Evolutionary conservation across 2,113 vertebrate genomes (phyloP), one percentile per base, ranked within the genome.

Genomic region (Brienomyrus longianalis): DNA sequence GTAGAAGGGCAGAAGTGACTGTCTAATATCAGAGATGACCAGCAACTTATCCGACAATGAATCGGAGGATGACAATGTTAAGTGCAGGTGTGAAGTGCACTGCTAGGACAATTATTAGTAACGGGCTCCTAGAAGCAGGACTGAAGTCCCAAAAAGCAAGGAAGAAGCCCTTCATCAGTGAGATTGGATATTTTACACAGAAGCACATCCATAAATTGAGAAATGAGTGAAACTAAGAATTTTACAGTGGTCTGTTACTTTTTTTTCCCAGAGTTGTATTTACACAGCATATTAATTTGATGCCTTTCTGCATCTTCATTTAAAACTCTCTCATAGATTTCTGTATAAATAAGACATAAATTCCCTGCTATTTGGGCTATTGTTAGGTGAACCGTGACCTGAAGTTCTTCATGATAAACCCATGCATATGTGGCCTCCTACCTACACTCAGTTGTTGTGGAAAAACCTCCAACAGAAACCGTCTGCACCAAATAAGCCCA

Each of bases 361-460:
- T 86, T 52, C 17, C 27, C 48, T 86, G 17, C 31, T 19, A 27
- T 10, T 86, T 86, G 9, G 43, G n/a, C 48, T 86, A 6, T 52
- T 17, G 23, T 51, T 50, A 27, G 48, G 84, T 31, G 11, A 27
- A 86, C n/a, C 2, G 50, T 48, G 23, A n/a, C 50, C 23, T 35
- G 85, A 54, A 86, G 85, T 35, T 84, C 27, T 54, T 15, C 27
- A 48, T 50, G 51, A 86, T 15, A 86, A 48, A 48, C 5, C 45
- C 35, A 31, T n/a, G 48, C n/a, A 27, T 31, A 11, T 23, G 47
- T 50, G 9, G 45, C 48, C 83, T 86, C 47, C 83, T 50, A 47
- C 83, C 83, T 86, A 86, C 83, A 86, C 48, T 86, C 74, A 48
- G 83, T 86, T 86, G 47, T 86, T 87, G 85, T 87, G 85, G 85